These are phyloP conservation scores for Diadumene lineata DNA, from an alignment of 92 coral and sea anemone species.

Conservation along the genomic window DNA sequence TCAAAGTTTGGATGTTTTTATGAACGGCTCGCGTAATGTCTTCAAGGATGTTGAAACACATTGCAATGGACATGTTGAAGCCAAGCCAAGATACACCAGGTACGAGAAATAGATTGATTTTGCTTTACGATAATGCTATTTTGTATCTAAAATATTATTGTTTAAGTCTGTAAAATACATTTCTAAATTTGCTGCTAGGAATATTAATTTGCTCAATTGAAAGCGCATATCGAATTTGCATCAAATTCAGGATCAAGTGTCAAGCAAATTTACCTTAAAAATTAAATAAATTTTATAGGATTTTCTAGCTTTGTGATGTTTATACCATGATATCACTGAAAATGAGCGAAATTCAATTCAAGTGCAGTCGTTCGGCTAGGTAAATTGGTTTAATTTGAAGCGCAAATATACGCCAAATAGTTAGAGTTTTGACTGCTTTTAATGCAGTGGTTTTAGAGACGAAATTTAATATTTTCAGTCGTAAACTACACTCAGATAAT, in stretches of 20 bases:
- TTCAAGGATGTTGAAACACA: conserved; percentile 38
- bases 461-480: not conserved
- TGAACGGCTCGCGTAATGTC: conserved; percentile 30
- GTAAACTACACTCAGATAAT: not conserved
- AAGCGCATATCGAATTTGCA: too few relatives aligned
- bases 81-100: conserved; percentile 56
- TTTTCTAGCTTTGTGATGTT: too few relatives aligned
- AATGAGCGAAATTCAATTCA: too few relatives aligned
- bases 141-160: too few relatives aligned
- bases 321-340: too few relatives aligned
- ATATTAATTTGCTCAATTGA: too few relatives aligned
- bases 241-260: too few relatives aligned
- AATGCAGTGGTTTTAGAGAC: not conserved
- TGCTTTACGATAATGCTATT: too few relatives aligned
- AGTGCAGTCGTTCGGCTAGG: not conserved
- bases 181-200: too few relatives aligned
- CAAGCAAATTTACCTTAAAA: too few relatives aligned
- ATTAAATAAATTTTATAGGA: too few relatives aligned
- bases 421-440: not conserved
- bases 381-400: not conserved
- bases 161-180: too few relatives aligned
- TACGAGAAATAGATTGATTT: conserved; percentile 28
- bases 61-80: conserved; percentile 13
- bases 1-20: conserved; percentile 33
- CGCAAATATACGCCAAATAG: not conserved